These are phyloP conservation scores for Itoplectis maculator DNA, from an alignment of 2,888 invertebrate species.

Conservation along the genomic window DNA sequence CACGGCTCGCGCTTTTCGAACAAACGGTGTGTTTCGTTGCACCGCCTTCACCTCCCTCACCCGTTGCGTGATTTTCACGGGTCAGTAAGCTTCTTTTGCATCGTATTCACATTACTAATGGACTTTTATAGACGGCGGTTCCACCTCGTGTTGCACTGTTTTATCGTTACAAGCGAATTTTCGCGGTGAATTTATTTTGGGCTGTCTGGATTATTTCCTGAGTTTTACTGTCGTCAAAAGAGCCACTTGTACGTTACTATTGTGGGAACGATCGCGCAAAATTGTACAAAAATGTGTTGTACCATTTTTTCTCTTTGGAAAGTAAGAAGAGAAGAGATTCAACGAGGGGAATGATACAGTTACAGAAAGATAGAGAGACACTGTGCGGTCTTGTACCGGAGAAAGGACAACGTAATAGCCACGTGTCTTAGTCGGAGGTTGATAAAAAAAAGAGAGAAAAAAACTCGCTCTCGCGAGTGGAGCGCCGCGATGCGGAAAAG, in stretches of 20 bases:
- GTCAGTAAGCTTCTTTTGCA: constrained; percentile 9
- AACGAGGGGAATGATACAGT: constrained; percentile 1
- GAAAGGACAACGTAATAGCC: constrained; percentile 32
- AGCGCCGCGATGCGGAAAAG: constrained; percentile 30
- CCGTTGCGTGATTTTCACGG: constrained; percentile 1
- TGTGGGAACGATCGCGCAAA: neutral
- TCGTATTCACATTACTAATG: constrained; percentile 10
- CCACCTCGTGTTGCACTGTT: neutral
- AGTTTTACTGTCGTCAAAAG: neutral
- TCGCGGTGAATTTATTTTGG: too few species aligned
- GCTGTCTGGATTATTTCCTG: too few species aligned
- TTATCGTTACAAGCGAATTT: too few species aligned
- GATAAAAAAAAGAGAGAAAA: constrained; percentile 40
- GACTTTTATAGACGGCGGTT: neutral
- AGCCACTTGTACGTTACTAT: neutral
- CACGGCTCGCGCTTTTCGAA: neutral
- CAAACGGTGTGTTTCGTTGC: constrained; percentile 10
- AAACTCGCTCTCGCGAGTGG: constrained; percentile 27
- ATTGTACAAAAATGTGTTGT: neutral
- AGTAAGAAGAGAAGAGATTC: neutral
- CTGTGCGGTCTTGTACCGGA: neutral
- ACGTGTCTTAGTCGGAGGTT: constrained; percentile 34
- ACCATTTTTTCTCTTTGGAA: neutral
- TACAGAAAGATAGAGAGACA: neutral
- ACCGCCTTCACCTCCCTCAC: neutral